These are phyloP conservation scores for Melipona beecheii DNA, from an alignment of 2,888 invertebrate species.

Conservation along the genomic window DNA sequence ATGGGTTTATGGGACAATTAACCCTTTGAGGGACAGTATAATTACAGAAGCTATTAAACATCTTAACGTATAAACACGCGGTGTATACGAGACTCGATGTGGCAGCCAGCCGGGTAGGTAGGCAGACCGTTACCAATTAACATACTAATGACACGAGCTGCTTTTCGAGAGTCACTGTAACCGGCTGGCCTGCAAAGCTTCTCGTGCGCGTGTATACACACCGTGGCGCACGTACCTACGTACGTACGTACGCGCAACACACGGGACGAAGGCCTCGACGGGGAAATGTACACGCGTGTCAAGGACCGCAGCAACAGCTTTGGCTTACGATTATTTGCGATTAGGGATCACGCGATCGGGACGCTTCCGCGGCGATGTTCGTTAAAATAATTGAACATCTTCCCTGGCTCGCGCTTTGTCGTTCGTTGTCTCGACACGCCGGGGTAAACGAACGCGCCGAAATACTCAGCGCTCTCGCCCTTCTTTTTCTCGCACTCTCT, in stretches of 20 bases:
- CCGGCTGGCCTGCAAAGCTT: constrained; percentile 60
- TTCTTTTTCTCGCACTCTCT: neutral
- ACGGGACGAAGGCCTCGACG: neutral
- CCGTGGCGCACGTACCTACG: neutral
- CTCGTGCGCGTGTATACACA: constrained; percentile 18
- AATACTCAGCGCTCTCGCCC: neutral
- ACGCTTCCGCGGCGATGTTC: constrained; percentile 33
- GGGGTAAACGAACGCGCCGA: constrained; percentile 31
- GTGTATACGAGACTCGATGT: constrained; percentile 76
- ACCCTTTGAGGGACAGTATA: constrained; percentile 84
- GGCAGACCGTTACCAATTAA: constrained; percentile 80
- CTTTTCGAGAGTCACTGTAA: constrained; percentile 75
- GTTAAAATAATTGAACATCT: constrained; percentile 61
- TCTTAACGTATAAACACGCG: constrained; percentile 83
- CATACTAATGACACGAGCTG: constrained; percentile 82
- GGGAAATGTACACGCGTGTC: constrained; percentile 7
- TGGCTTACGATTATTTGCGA: constrained; percentile 54
- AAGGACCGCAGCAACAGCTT: constrained; percentile 9
- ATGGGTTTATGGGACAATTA: constrained; percentile 84
- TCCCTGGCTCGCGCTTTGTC: neutral
- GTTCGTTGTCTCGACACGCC: constrained; percentile 4
- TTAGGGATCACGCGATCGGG: constrained; percentile 56
- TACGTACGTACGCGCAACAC: neutral
- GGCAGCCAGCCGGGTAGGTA: constrained; percentile 73
- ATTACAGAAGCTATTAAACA: constrained; percentile 84